These are phyloP conservation scores for Heliconius congener DNA, from an alignment of 1,140 invertebrate species.

Conservation along the genomic window DNA sequence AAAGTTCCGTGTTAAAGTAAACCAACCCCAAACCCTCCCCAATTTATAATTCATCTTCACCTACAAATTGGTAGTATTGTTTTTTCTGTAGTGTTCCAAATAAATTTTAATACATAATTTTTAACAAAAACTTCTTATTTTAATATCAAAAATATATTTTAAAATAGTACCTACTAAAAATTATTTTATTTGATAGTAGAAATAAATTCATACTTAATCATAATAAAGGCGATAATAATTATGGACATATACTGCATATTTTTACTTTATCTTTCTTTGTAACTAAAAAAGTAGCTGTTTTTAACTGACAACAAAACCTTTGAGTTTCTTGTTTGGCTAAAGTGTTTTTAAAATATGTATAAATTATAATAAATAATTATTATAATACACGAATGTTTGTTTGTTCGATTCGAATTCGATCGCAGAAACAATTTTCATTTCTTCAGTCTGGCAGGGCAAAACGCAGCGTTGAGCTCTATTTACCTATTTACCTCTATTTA, in stretches of 20 bases:
- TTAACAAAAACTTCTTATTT: not conserved
- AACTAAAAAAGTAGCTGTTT: not conserved
- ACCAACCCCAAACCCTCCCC: constrained; percentile 22
- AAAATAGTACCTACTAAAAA: no score
- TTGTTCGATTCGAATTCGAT: no score
- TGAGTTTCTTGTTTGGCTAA: not conserved
- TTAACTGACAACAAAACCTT: not conserved
- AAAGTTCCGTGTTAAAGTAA: constrained; percentile 23
- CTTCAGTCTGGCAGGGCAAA: no score
- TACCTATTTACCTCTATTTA: no score
- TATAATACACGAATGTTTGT: no score
- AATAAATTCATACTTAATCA: not conserved
- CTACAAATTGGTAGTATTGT: constrained; percentile 12
- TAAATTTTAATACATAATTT: constrained; percentile 12
- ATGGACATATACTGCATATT: no score
- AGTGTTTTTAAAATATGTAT: not conserved
- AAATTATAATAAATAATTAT: not conserved
- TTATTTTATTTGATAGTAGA: no score
- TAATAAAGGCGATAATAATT: not conserved
- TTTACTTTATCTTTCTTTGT: no score
- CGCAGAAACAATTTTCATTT: no score
- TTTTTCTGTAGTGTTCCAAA: constrained; percentile 27
- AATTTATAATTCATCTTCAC: constrained; percentile 42
- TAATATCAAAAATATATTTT: not conserved
- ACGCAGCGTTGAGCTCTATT: no score